Conservation (phyloP, 2,888 invertebrate genomes). For the Leucoma salicis region DNA sequence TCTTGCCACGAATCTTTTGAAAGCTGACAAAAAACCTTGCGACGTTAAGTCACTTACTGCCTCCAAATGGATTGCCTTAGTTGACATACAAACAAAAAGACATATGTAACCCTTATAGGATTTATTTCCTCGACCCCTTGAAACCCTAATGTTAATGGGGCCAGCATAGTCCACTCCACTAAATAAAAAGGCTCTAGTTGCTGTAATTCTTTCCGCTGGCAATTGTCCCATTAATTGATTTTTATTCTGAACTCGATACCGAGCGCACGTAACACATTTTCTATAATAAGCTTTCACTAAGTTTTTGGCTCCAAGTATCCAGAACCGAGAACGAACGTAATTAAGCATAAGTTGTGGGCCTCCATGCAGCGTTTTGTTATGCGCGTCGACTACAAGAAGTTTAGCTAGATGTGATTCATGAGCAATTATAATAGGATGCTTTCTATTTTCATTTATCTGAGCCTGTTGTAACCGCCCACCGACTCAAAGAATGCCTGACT, state of each 20-base stretch:
- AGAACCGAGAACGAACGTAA: constrained; percentile 3
- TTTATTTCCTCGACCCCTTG: not conserved
- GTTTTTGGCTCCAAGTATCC: constrained; percentile 3
- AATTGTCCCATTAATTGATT: not conserved
- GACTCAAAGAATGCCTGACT: not conserved
- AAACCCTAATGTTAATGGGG: not conserved
- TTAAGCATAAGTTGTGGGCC: constrained; percentile 6
- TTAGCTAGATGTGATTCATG: not conserved
- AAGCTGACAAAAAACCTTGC: not conserved
- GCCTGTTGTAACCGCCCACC: not conserved
- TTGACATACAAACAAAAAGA: constrained; percentile 4
- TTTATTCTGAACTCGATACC: not conserved
- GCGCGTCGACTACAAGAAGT: constrained; percentile 1
- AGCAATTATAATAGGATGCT: not conserved
- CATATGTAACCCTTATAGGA: constrained; percentile 1
- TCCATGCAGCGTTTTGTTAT: constrained; percentile 7
- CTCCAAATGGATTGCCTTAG: constrained; percentile 2
- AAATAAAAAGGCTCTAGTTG: not conserved
- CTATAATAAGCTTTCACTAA: not conserved
- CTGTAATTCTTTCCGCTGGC: not conserved
- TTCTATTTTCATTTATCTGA: not conserved
- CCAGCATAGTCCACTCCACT: constrained; percentile 5
- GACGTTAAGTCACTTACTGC: not conserved
- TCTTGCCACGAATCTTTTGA: constrained; percentile 2
- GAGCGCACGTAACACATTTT: not conserved